Evolutionary conservation across 1,140 invertebrate species (phyloP).

Genomic region (Aphelinus certus): DNA sequence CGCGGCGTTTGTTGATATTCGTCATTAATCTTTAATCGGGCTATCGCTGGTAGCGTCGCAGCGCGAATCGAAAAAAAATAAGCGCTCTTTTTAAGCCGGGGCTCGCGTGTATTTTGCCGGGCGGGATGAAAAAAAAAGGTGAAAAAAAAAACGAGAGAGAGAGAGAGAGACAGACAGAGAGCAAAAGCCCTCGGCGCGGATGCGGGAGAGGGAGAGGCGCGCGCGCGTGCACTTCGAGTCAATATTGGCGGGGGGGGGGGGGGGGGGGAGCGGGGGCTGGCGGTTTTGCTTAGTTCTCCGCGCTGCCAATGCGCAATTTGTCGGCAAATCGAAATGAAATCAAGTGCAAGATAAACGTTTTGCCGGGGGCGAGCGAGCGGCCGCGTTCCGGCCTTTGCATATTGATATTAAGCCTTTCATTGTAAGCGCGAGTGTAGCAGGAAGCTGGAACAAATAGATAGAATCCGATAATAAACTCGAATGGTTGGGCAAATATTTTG

Average conservation of each 20-base stretch:
- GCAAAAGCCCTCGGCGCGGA: too few relatives aligned
- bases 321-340: constrained; percentile 65
- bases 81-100: constrained; percentile 30
- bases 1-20: constrained; percentile 58
- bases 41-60: constrained; percentile 20
- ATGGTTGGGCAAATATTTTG: constrained; percentile 27
- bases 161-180: too few relatives aligned
- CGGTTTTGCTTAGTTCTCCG: constrained; percentile 31
- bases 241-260: constrained; percentile 46
- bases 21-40: constrained; percentile 64
- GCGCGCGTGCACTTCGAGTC: constrained; percentile 41
- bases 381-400: constrained; percentile 58
- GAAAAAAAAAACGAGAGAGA: too few relatives aligned
- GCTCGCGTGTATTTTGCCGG: constrained; percentile 22
- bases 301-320: constrained; percentile 52
- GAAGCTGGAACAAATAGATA: constrained; percentile 18
- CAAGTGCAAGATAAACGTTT: constrained; percentile 65
- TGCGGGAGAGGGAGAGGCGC: not conserved
- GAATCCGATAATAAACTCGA: constrained; percentile 35
- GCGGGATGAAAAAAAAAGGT: not conserved
- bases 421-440: constrained; percentile 33
- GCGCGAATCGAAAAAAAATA: constrained; percentile 42
- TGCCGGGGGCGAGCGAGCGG: constrained; percentile 36
- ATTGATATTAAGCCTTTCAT: constrained; percentile 63
- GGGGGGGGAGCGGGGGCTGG: constrained; percentile 34